Evolutionary conservation across 2,113 vertebrate species (phyloP).

Genomic region (Lepidiolamprologus cunningtoni): DNA sequence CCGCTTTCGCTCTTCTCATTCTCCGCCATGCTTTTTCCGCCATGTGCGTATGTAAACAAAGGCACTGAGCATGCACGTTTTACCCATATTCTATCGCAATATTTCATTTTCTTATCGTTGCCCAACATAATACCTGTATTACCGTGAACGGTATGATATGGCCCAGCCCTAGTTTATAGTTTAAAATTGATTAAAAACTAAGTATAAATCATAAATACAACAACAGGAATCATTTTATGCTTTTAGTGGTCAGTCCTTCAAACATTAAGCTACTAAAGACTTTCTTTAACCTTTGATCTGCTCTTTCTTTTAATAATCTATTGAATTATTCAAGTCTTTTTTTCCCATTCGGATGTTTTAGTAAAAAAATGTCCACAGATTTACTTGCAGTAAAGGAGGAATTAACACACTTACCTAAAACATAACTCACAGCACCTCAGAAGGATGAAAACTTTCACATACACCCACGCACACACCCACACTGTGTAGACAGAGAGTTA

Average conservation of each 20-base stretch:
- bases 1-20: accelerated
- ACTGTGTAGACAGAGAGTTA: background rate
- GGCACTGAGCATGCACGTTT: accelerated
- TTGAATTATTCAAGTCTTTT: background rate
- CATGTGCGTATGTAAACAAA: accelerated
- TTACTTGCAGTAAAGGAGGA: background rate
- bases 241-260: background rate
- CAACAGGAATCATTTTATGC: background rate
- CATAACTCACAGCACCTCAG: background rate
- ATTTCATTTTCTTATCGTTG: background rate
- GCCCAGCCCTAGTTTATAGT: background rate
- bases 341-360: background rate
- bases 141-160: accelerated
- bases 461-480: background rate
- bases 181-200: background rate
- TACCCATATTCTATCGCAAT: accelerated
- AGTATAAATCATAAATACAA: background rate
- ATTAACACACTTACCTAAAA: background rate
- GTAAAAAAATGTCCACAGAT: background rate
- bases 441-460: background rate
- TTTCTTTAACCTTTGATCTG: background rate
- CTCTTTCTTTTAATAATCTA: background rate
- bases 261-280: background rate
- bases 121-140: accelerated
- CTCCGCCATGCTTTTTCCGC: accelerated